Percentiles rank a stretch among this genome's conserved stretches.
Conservation (phyloP, 2,113 vertebrate genomes). For the Prionailurus bengalensis region DNA sequence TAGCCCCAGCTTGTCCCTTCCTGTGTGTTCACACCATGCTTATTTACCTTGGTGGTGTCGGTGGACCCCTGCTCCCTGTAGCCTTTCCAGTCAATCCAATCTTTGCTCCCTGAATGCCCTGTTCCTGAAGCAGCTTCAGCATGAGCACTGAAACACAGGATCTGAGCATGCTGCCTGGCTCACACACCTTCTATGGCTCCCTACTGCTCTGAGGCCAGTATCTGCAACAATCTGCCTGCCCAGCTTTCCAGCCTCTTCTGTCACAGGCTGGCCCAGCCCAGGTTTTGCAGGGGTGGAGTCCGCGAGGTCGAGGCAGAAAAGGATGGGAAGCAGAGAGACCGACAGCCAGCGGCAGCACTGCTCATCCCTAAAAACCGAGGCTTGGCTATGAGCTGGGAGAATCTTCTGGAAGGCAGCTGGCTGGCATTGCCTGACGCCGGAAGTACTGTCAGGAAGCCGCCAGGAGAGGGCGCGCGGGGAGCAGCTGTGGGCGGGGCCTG, state of each 20-base stretch:
- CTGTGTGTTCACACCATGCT: not conserved
- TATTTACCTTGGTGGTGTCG: not conserved
- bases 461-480: not conserved
- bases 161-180: not conserved
- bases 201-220: not conserved
- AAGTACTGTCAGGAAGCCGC: not conserved
- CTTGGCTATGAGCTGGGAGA: not conserved
- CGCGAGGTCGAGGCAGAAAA: not conserved
- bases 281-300: not conserved
- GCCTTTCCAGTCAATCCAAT: not conserved
- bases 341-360: rapidly evolving
- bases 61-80: not conserved
- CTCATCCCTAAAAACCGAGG: not conserved
- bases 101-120: not conserved
- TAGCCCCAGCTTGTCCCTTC: not conserved
- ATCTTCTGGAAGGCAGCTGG: not conserved
- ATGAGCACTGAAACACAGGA: not conserved
- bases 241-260: not conserved
- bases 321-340: rapidly evolving
- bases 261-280: not conserved
- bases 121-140: not conserved
- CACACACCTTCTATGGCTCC: not conserved
- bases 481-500: not conserved
- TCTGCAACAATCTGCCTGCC: not conserved
- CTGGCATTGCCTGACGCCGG: rapidly evolving